phyloP scores from a whole-genome alignment of 2,797 vertebrate species.

The Glossophaga mutica region DNA sequence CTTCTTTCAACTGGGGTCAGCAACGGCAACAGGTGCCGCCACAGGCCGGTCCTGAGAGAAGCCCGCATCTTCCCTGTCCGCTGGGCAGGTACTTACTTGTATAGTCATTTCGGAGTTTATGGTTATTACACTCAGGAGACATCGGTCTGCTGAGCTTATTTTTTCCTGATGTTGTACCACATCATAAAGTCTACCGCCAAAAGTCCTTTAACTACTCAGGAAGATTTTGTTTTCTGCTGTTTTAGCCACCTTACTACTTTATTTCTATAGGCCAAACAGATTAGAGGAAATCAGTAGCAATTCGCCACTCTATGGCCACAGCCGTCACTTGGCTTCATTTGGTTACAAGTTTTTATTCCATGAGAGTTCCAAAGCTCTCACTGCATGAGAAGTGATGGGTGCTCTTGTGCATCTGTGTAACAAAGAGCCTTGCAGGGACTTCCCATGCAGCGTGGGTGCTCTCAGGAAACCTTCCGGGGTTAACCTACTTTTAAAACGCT shows the following conservation, averaged over 20 bases:
- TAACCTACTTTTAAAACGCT: constrained; percentile 14
- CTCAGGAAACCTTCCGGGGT: constrained; percentile 7
- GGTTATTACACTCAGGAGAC: constrained; percentile 55
- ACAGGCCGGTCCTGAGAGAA: not conserved
- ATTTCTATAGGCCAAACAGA: constrained; percentile 52
- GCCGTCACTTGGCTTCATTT: constrained; percentile 17
- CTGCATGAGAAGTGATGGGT: not conserved
- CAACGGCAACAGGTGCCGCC: not conserved
- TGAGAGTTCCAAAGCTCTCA: not conserved
- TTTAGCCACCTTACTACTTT: constrained; percentile 60
- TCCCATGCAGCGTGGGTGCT: not conserved
- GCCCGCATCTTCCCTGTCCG: not conserved
- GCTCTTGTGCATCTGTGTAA: not conserved
- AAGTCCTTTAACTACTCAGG: constrained; percentile 31
- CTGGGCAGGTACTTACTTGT: constrained; percentile 1
- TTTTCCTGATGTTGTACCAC: constrained; percentile 49
- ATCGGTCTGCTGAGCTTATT: constrained; percentile 59
- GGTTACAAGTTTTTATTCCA: not conserved
- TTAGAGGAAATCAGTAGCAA: constrained; percentile 31
- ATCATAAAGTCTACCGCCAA: constrained; percentile 70
- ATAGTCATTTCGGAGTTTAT: not conserved
- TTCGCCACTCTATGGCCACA: not conserved
- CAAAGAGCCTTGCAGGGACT: not conserved
- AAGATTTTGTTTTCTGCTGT: constrained; percentile 59
- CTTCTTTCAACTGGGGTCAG: constrained; percentile 15